A percentile compares a stretch with the other conserved stretches of the same genome.
Conservation (phyloP, 35 echinoderm and acorn worm genomes). For the Heliocidaris erythrogramma region DNA sequence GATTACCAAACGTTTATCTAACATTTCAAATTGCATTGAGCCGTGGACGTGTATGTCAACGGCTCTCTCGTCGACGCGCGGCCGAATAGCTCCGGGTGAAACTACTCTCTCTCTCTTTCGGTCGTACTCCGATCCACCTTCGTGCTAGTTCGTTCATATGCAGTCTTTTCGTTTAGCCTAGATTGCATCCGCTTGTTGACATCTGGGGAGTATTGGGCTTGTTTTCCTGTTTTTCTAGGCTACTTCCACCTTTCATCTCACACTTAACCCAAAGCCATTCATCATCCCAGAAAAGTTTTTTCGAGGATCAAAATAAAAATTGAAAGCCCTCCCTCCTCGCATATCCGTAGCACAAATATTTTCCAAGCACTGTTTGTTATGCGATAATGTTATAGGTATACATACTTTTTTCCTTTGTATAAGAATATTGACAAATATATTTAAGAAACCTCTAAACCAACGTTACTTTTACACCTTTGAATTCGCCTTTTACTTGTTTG, state of each 20-base stretch:
- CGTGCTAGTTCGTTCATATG: not conserved
- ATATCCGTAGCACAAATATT: not conserved
- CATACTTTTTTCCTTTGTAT: too few relatives aligned
- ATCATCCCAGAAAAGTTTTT: slow-evolving; percentile 40
- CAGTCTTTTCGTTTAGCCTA: slow-evolving; percentile 15
- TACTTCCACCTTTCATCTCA: slow-evolving; percentile 37
- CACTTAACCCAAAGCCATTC: slow-evolving; percentile 35
- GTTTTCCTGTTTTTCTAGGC: not conserved
- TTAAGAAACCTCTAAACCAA: too few relatives aligned
- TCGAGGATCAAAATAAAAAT: not conserved
- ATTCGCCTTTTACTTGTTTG: too few relatives aligned
- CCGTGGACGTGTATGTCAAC: slow-evolving; percentile 45
- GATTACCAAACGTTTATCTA: slow-evolving; percentile 50
- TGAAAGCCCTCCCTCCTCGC: not conserved
- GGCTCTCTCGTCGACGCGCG: slow-evolving; percentile 16
- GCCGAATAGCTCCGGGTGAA: slow-evolving; percentile 3
- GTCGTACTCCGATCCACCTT: not conserved
- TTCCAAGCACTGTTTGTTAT: not conserved
- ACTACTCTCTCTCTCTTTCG: not conserved
- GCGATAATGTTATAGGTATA: not conserved
- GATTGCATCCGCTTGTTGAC: slow-evolving; percentile 24
- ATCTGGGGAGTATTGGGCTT: slow-evolving; percentile 16
- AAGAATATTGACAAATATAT: too few relatives aligned
- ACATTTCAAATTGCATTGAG: slow-evolving; percentile 48
- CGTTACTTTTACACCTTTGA: too few relatives aligned